Evolutionary conservation across 2,113 vertebrate species (phyloP), one percentile per base, ranked within the genome.

Genomic region (Podilymbus podiceps): DNA sequence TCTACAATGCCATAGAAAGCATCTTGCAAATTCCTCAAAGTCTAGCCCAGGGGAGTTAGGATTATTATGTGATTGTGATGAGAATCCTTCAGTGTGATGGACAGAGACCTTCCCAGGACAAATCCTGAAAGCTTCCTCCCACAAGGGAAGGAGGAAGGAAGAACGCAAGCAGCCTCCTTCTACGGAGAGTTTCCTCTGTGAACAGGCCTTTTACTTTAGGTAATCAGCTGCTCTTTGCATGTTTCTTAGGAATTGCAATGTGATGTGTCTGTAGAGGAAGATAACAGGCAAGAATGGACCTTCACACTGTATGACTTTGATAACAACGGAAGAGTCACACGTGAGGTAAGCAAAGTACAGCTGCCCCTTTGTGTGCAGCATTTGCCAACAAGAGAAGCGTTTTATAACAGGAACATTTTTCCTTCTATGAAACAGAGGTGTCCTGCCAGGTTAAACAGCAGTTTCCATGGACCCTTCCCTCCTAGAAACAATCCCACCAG

Each of bases 281-380:
- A 99, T 96, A 99, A 99, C 98, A 98, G 99, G 82, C 99, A 99
- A 97, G 99, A 99, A 96, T 99, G 99, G 99, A 99, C 99, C 82
- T 99, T 99, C 97, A 99, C 99, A 27, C 98, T 99, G 40, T 99
- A 99, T 19, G 99, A 99, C 98, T 99, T 99, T 91, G 99, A 99
- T 98, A 99, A 99, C 98, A 99, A 98, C 11, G 99, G 99, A 97
- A 99, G 99, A 98, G 99, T 99, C 96, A 99, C 99, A n/a, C 98
- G 99, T 24, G 99, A 99, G 99, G 99, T 99, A 98, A 98, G 97
- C 78, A 66, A 72, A 76, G 24, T 55, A 42, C 60, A 80, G 93
- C 96, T 95, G 88, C 91, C 87, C 68, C 90, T 94, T 63, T 50
- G 77, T 78, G 64, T 58, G 85, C 77, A 75, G 91, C 35, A 0